These are phyloP conservation scores for Gobio occitaniae DNA, from an alignment of 2,797 vertebrate genomes.

Conservation along the genomic window DNA sequence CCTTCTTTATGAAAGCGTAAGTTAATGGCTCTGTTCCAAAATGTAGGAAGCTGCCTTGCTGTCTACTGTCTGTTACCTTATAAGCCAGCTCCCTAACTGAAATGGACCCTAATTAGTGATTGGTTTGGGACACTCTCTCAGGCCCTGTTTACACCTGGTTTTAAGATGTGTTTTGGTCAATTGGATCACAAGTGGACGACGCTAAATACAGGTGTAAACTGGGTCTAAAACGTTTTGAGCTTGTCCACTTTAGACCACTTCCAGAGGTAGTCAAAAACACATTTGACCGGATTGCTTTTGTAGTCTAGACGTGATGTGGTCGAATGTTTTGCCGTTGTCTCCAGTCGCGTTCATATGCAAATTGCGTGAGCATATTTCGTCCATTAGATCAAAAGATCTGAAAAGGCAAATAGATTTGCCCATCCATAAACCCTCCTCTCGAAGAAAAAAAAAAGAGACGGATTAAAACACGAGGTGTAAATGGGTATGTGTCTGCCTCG, in stretches of 20 bases:
- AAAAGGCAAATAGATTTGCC: too few species aligned
- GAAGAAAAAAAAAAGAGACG: too few species aligned
- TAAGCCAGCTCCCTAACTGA: not conserved
- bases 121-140: not conserved
- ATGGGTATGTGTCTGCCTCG: not conserved
- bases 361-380: too few species aligned
- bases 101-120: not conserved
- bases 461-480: not conserved
- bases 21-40: not conserved
- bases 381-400: too few species aligned
- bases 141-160: not conserved
- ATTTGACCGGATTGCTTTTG: not conserved
- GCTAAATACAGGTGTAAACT: not conserved
- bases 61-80: not conserved
- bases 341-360: too few species aligned
- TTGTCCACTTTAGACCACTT: not conserved
- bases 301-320: not conserved
- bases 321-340: too few species aligned
- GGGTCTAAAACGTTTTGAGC: not conserved
- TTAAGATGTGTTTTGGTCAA: not conserved
- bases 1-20: not conserved
- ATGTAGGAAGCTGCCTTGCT: not conserved
- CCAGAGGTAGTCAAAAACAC: not conserved
- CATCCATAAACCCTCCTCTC: too few species aligned
- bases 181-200: not conserved